Conservation (phyloP, 2,113 vertebrate genomes). For the Entelurus aequoreus region DNA sequence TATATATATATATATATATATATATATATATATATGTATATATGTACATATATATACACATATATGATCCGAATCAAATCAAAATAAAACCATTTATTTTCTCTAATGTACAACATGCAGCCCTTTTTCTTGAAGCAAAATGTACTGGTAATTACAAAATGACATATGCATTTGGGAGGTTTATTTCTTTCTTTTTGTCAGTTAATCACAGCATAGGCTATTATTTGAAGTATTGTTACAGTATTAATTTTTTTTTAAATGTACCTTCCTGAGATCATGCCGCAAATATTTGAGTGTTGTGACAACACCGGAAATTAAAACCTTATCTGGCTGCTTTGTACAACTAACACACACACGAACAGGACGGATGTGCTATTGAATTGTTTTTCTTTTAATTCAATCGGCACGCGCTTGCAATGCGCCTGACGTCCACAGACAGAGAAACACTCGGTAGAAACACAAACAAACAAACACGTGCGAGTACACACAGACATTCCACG, state of each 20-base stretch:
- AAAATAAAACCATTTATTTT: no score
- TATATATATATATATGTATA: no score
- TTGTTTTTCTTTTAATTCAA: background rate
- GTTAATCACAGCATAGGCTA: background rate
- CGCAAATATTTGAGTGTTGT: conserved; percentile 18
- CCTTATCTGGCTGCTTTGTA: background rate
- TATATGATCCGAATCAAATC: no score
- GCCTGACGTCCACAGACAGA: background rate
- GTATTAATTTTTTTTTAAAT: background rate
- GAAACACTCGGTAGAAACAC: background rate
- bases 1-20: no score
- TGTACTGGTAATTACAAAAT: no score
- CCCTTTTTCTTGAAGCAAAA: no score
- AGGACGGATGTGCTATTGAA: background rate
- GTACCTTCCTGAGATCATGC: conserved; percentile 19
- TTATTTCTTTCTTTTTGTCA: no score
- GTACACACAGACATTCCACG: conserved; percentile 4
- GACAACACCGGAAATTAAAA: conserved; percentile 23
- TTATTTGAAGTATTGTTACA: background rate
- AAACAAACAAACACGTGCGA: conserved; percentile 1
- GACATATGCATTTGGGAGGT: no score
- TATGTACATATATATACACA: no score
- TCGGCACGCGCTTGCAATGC: background rate
- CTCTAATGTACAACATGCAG: no score
- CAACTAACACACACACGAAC: background rate